Evolutionary conservation across 2,888 invertebrate species (phyloP).

Genomic region (Macrophya alboannulata): DNA sequence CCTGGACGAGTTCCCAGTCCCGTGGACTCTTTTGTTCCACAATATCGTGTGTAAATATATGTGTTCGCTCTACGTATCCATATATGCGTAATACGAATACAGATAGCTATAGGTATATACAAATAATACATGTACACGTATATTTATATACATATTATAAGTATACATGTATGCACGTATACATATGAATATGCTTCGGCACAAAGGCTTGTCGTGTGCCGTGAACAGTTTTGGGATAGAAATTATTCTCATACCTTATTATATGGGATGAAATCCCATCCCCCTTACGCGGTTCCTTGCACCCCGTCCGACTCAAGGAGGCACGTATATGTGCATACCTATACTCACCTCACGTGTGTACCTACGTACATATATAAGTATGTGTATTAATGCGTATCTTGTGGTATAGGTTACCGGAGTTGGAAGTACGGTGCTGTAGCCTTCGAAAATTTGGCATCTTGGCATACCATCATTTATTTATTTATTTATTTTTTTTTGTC

Average conservation of each 20-base stretch:
- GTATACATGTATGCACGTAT: not conserved
- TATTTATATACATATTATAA: not conserved
- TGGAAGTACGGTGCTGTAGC: not conserved
- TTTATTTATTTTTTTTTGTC: not conserved
- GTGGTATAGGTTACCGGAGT: too few relatives aligned
- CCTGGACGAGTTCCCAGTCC: constrained; percentile 51
- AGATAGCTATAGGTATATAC: not conserved
- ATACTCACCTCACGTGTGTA: not conserved
- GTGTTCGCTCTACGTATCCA: not conserved
- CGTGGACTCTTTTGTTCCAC: constrained; percentile 50
- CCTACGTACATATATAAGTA: not conserved
- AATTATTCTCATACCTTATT: constrained; percentile 51
- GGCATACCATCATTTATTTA: not conserved
- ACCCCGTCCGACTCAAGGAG: constrained; percentile 34
- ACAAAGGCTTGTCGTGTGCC: constrained; percentile 55
- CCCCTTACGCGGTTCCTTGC: constrained; percentile 32
- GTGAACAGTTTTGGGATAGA: constrained; percentile 50
- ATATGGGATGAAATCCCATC: constrained; percentile 41
- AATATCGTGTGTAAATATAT: constrained; percentile 28
- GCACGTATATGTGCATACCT: not conserved
- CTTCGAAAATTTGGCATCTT: constrained; percentile 10
- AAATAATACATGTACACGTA: not conserved
- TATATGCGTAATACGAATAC: not conserved
- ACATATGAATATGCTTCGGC: not conserved
- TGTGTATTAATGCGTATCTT: not conserved